These are phyloP conservation scores for Sanderia malayensis DNA, from an alignment of 30 jellyfish, hydroid and myxozoan genomes.

Conservation along the genomic window DNA sequence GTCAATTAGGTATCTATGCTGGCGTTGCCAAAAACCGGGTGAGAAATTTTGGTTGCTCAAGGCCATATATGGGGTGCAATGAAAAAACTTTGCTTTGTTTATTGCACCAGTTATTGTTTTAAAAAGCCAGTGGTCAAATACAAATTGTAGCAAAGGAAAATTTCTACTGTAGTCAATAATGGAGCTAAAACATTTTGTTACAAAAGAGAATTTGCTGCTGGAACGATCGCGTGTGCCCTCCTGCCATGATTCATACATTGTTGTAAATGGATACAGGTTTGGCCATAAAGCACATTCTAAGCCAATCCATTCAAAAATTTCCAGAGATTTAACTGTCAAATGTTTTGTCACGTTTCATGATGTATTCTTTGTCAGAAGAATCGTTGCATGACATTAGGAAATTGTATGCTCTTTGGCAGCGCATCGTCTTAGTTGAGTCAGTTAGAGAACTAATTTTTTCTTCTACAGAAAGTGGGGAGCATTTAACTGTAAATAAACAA, in stretches of 20 bases:
- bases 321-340: no score
- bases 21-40: conserved; percentile 33
- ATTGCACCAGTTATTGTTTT: conserved; percentile 53
- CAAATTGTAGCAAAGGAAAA: conserved; percentile 21
- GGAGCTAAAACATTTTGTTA: conserved; percentile 1
- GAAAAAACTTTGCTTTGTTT: neutral
- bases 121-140: conserved; percentile 31
- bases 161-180: conserved; percentile 23
- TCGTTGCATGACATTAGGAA: no score
- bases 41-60: conserved; percentile 14
- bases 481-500: no score
- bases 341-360: no score
- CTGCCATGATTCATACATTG: neutral
- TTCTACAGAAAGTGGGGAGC: no score
- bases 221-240: neutral
- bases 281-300: neutral
- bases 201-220: conserved; percentile 4
- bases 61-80: conserved; percentile 15
- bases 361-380: no score
- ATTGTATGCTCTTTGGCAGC: no score
- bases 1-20: conserved; percentile 23
- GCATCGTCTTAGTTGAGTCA: no score
- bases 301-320: neutral
- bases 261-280: neutral
- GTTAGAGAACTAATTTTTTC: neutral